phyloP scores from a whole-genome alignment of 2,888 invertebrate genomes.

The Neelides folsomi region DNA sequence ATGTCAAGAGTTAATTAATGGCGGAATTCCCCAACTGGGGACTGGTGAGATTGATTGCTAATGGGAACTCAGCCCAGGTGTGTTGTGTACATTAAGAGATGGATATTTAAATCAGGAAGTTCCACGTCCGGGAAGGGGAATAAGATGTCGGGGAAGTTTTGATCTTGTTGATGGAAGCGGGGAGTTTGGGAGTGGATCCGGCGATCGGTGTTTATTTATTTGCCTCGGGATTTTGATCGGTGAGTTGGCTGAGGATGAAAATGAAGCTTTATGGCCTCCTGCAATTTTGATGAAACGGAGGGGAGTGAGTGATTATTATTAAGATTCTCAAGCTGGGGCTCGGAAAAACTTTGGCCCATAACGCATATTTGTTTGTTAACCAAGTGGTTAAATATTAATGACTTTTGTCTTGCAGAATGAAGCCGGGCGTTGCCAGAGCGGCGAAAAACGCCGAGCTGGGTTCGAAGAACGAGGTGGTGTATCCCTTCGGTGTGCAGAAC shows the following conservation, averaged over 20 bases:
- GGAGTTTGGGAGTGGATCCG: too few relatives aligned
- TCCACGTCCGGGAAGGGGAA: neutral
- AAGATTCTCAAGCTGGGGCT: neutral
- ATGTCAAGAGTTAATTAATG: neutral
- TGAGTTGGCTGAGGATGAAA: neutral
- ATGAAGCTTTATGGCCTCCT: neutral
- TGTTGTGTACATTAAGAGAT: too few relatives aligned
- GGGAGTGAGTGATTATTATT: neutral
- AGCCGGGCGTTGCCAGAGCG: constrained; percentile 32
- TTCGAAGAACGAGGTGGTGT: constrained; percentile 35
- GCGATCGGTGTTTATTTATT: too few relatives aligned
- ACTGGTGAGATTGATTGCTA: neutral
- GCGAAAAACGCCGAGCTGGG: constrained; percentile 24
- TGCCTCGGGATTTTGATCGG: too few relatives aligned
- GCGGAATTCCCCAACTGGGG: neutral
- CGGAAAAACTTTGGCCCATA: neutral
- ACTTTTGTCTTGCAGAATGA: constrained; percentile 27
- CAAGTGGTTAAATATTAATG: too few relatives aligned
- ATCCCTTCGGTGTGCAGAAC: constrained; percentile 40
- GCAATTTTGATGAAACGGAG: too few relatives aligned
- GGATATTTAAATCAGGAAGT: too few relatives aligned
- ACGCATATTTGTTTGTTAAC: too few relatives aligned
- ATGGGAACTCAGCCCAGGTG: neutral
- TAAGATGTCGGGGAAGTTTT: neutral
- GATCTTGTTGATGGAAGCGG: neutral